Evolutionary conservation across 1,140 invertebrate species (phyloP).

Genomic region (Eufriesea mexicana): DNA sequence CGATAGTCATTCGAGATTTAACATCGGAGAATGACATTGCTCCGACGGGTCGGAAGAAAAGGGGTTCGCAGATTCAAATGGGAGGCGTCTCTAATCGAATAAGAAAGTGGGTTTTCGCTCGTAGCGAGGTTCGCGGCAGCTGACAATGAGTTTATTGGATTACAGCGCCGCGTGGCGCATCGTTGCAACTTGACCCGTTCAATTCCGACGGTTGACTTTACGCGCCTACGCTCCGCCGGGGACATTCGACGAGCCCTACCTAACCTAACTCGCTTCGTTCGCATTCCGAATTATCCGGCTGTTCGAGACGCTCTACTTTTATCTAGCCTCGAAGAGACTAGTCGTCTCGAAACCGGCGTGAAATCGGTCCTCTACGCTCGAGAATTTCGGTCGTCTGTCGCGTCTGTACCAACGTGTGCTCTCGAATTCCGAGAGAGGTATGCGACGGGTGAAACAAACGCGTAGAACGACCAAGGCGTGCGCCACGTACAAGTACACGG

Average conservation of each 20-base stretch:
- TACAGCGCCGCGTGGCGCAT: conserved; percentile 65
- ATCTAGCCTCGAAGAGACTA: background rate
- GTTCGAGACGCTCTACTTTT: conserved; percentile 18
- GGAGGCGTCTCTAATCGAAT: conserved; percentile 37
- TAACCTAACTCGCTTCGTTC: conserved; percentile 60
- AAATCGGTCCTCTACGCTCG: conserved; percentile 5
- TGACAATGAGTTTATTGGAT: conserved; percentile 72
- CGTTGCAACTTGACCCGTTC: conserved; percentile 74
- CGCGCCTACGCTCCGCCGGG: conserved; percentile 34
- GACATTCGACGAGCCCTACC: conserved; percentile 22
- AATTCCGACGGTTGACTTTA: conserved; percentile 77
- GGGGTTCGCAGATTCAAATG: too few relatives aligned
- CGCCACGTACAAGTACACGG: background rate
- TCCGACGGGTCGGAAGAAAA: too few relatives aligned
- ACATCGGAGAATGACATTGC: too few relatives aligned
- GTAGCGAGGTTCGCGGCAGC: conserved; percentile 43
- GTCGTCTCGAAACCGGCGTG: background rate
- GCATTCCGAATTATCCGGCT: conserved; percentile 69
- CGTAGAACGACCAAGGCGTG: too few relatives aligned
- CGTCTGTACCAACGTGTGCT: too few relatives aligned
- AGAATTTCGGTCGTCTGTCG: background rate
- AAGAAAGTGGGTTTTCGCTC: conserved; percentile 37
- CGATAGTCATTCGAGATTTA: too few relatives aligned
- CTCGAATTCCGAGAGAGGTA: background rate
- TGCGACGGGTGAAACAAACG: background rate